Percentiles rank a stretch among this genome's conserved stretches.
These are phyloP conservation scores for Drosophila obscura DNA, from an alignment of 1,140 invertebrate species.

Conservation along the genomic window DNA sequence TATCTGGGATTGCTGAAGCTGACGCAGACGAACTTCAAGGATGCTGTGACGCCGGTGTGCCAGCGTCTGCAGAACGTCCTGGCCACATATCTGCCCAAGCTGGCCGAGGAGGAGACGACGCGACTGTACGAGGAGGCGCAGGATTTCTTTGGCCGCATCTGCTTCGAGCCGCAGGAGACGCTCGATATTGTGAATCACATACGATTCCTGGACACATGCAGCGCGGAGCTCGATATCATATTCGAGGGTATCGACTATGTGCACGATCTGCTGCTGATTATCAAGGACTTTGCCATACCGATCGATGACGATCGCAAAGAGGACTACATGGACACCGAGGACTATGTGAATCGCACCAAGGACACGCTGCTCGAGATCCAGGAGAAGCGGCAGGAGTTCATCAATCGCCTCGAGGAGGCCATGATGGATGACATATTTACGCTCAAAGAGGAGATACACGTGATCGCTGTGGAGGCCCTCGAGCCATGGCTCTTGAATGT, in stretches of 20 bases:
- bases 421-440: constrained; percentile 85
- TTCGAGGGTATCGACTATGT: constrained; percentile 88
- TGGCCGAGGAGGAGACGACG: constrained; percentile 87
- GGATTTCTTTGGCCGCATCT: constrained; percentile 87
- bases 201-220: constrained; percentile 88
- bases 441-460: constrained; percentile 85
- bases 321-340: constrained; percentile 86
- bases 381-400: constrained; percentile 85
- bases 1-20: constrained; percentile 88
- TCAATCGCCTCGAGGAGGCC: constrained; percentile 85
- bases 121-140: constrained; percentile 86
- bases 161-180: constrained; percentile 86
- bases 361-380: constrained; percentile 83
- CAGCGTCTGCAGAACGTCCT: constrained; percentile 87
- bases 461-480: constrained; percentile 84
- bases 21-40: constrained; percentile 89
- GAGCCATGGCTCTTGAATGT: constrained; percentile 67
- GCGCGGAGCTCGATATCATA: constrained; percentile 86
- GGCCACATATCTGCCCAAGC: constrained; percentile 85
- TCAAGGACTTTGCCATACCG: constrained; percentile 88
- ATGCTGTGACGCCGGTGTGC: constrained; percentile 88
- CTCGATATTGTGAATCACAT: constrained; percentile 88
- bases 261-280: constrained; percentile 89
- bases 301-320: constrained; percentile 87
- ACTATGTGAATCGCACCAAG: constrained; percentile 84